Percentiles rank a stretch among this genome's conserved stretches.
phyloP scores from a whole-genome alignment of 2,797 vertebrate genomes.

The Phataginus tetradactyla region DNA sequence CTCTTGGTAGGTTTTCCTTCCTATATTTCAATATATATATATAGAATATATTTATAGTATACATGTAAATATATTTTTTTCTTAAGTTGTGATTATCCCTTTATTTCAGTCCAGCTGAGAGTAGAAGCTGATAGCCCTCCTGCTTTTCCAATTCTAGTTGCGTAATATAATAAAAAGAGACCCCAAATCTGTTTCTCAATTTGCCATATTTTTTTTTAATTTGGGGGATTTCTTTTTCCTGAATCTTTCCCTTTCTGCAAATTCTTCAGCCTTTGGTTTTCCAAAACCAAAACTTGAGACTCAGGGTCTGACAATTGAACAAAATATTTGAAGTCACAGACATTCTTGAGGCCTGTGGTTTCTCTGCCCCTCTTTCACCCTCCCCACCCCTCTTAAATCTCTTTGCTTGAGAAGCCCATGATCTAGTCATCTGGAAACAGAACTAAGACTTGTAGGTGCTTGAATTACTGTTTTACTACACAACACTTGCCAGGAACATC shows the following conservation, averaged over 20 bases:
- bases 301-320: neutral
- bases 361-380: neutral
- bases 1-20: neutral
- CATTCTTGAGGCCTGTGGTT: neutral
- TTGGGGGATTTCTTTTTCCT: neutral
- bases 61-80: neutral
- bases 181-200: neutral
- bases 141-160: slow-evolving; percentile 35
- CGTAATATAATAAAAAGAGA: neutral
- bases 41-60: neutral
- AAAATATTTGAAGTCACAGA: neutral
- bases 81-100: neutral
- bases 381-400: neutral
- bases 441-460: neutral
- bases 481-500: neutral
- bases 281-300: neutral
- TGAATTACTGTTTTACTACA: neutral
- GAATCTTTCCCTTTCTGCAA: neutral
- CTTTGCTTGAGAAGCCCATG: neutral
- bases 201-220: neutral
- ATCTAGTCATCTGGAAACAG: neutral
- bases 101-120: neutral
- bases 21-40: neutral
- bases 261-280: neutral
- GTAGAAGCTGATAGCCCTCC: neutral